Conservation (phyloP, 2,888 invertebrate species). For the Campopleginae sp. region DNA sequence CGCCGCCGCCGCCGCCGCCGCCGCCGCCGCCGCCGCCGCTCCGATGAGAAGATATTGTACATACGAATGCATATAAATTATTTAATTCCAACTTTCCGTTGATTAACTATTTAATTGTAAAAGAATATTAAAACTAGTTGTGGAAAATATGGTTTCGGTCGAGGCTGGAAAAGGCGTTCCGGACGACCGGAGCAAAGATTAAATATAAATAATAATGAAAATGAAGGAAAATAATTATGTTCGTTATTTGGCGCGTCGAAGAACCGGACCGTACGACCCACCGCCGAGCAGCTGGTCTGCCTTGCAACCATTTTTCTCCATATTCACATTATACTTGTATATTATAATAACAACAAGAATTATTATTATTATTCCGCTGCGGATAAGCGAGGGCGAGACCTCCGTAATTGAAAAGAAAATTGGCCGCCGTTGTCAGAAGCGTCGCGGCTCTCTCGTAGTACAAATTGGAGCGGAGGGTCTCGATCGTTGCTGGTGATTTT, state of each 20-base stretch:
- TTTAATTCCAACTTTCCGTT: constrained; percentile 75
- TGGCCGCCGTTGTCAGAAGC: too few species aligned
- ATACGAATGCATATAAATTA: constrained; percentile 77
- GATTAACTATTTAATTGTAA: constrained; percentile 70
- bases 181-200: constrained; percentile 32
- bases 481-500: constrained; percentile 11
- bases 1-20: too few species aligned
- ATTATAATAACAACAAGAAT: constrained; percentile 4
- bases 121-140: constrained; percentile 36
- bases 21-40: too few species aligned
- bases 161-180: constrained; percentile 29
- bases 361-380: too few species aligned
- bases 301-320: constrained; percentile 66
- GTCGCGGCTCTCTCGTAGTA: too few species aligned
- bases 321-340: neutral
- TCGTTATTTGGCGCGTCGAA: constrained; percentile 53
- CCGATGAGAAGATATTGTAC: constrained; percentile 71
- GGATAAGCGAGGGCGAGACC: too few species aligned
- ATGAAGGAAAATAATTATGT: constrained; percentile 22
- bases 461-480: neutral
- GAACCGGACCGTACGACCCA: constrained; percentile 75
- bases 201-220: constrained; percentile 8
- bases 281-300: constrained; percentile 84
- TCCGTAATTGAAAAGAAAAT: too few species aligned
- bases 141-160: constrained; percentile 32